A percentile compares a stretch with the other conserved stretches of the same genome.
Evolutionary conservation across 1,140 invertebrate genomes (phyloP).

Genomic region (Trachymyrmex cornetzi): DNA sequence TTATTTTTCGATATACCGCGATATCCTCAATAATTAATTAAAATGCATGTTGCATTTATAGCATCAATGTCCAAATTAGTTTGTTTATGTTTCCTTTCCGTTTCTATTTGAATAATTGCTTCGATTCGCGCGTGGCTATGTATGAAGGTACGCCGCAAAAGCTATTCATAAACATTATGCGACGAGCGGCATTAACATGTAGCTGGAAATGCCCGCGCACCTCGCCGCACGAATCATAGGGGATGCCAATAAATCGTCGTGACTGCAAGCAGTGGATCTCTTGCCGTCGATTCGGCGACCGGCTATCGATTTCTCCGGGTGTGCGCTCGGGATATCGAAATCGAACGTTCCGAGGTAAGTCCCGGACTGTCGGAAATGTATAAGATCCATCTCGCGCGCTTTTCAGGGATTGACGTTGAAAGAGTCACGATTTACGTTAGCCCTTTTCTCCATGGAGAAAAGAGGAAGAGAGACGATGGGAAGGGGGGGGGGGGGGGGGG

Average conservation of each 20-base stretch:
- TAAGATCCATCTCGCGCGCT: constrained; percentile 75
- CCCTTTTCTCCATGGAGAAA: constrained; percentile 61
- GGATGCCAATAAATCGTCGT: constrained; percentile 50
- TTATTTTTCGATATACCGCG: not conserved
- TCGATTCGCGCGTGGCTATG: too few relatives aligned
- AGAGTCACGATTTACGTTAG: constrained; percentile 75
- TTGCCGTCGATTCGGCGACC: constrained; percentile 40
- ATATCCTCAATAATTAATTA: not conserved
- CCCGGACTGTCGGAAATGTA: constrained; percentile 65
- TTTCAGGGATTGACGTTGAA: constrained; percentile 77
- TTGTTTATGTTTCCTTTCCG: constrained; percentile 27
- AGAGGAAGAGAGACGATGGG: constrained; percentile 31
- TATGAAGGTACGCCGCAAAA: not conserved
- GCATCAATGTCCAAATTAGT: constrained; percentile 22
- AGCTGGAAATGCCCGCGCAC: constrained; percentile 1
- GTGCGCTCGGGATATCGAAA: constrained; percentile 47
- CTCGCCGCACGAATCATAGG: constrained; percentile 30
- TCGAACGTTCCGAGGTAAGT: constrained; percentile 14
- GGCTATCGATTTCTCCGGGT: constrained; percentile 69
- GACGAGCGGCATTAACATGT: constrained; percentile 46
- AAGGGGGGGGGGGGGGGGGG: too few relatives aligned
- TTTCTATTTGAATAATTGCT: constrained; percentile 21
- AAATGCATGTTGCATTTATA: not conserved
- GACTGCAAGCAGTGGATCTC: constrained; percentile 45
- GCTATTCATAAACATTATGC: constrained; percentile 59